Percentiles rank a stretch among this genome's conserved stretches.
These are phyloP conservation scores for Erpobdella octoculata DNA, from an alignment of 2,888 invertebrate genomes.

Conservation along the genomic window DNA sequence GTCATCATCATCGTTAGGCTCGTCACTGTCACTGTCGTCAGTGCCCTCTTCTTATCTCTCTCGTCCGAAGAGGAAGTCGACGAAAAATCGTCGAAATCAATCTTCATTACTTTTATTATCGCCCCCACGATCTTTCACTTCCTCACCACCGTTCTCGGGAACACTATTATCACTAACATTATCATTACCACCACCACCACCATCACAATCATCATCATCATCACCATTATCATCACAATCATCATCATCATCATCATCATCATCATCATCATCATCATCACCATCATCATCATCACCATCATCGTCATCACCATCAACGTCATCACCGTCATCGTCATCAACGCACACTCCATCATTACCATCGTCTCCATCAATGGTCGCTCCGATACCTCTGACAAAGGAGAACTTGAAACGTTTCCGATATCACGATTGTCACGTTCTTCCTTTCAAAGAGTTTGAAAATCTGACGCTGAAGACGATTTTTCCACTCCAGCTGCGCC, in stretches of 20 bases:
- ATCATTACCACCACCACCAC: constrained; percentile 24
- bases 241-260: not conserved
- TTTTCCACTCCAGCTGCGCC: no score
- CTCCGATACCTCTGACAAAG: not conserved
- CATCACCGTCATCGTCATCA: not conserved
- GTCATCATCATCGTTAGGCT: constrained; percentile 17
- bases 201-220: constrained; percentile 28
- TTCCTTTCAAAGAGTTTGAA: no score
- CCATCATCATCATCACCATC: not conserved
- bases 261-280: not conserved
- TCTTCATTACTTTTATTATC: not conserved
- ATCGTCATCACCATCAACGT: not conserved
- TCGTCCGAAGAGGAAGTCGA: not conserved
- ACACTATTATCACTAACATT: constrained; percentile 14
- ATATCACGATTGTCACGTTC: no score
- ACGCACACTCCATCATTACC: constrained; percentile 2
- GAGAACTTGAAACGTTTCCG: no score
- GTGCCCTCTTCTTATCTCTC: not conserved
- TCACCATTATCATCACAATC: constrained; percentile 27
- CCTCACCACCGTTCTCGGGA: constrained; percentile 17
- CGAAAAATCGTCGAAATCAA: not conserved
- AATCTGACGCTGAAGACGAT: no score
- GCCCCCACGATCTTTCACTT: constrained; percentile 4
- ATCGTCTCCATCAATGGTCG: constrained; percentile 8
- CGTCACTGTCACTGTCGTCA: constrained; percentile 7